These are phyloP conservation scores for Latrodectus geometricus DNA, from an alignment of 1,140 invertebrate genomes.

Conservation along the genomic window DNA sequence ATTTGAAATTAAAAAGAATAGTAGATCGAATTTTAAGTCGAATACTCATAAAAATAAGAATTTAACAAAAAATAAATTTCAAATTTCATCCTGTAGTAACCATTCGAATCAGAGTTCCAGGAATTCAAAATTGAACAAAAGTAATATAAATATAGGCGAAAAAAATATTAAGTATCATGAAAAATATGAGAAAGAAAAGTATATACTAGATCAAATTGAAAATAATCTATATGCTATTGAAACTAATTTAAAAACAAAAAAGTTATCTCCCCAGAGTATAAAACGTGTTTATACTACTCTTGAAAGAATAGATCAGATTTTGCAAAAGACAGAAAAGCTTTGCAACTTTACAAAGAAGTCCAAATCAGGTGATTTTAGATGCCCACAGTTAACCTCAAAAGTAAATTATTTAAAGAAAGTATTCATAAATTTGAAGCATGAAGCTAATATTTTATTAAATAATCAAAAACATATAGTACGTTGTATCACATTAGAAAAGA, in stretches of 20 bases:
- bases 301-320: background rate
- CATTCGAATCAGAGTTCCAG: background rate
- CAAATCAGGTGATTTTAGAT: background rate
- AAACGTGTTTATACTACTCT: background rate
- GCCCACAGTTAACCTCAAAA: background rate
- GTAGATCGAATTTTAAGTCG: background rate
- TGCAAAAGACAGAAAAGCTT: constrained; percentile 10
- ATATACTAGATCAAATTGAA: constrained; percentile 26
- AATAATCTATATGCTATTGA: background rate
- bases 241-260: background rate
- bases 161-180: background rate
- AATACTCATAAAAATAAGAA: background rate
- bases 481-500: no score
- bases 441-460: no score
- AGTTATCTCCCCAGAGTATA: background rate
- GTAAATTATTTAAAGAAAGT: background rate
- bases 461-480: no score
- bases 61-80: background rate
- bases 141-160: background rate
- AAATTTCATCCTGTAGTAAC: background rate
- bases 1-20: no score
- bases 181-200: constrained; percentile 8
- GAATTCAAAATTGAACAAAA: background rate
- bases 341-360: background rate
- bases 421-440: background rate